phyloP scores from a whole-genome alignment of 2,888 invertebrate species.

The Hypena proboscidalis region DNA sequence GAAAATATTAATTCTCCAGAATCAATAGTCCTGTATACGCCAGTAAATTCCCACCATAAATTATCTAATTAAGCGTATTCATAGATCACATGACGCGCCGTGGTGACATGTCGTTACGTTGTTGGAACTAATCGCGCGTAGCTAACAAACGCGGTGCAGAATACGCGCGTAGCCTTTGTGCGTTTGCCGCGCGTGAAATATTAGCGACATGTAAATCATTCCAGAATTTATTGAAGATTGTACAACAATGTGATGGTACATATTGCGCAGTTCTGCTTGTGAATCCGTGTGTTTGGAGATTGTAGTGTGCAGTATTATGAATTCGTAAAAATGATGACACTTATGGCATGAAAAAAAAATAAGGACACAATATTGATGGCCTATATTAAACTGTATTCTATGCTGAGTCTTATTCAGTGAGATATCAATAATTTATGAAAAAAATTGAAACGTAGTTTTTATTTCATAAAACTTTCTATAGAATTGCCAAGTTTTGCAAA shows the following conservation, averaged over 20 bases:
- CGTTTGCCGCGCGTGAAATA: conserved; percentile 47
- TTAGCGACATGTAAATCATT: conserved; percentile 34
- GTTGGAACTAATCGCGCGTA: conserved; percentile 55
- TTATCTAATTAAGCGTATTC: conserved; percentile 36
- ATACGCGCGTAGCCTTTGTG: conserved; percentile 37
- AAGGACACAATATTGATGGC: too few species aligned
- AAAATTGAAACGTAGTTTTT: too few species aligned
- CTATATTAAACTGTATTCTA: too few species aligned
- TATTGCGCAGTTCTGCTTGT: not conserved
- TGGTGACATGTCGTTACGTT: conserved; percentile 40
- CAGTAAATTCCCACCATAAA: conserved; percentile 28
- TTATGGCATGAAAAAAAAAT: too few species aligned
- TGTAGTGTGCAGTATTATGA: not conserved
- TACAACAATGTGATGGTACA: not conserved
- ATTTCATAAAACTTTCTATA: too few species aligned
- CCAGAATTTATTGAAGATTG: conserved; percentile 29
- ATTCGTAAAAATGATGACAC: too few species aligned
- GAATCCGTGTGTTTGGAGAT: not conserved
- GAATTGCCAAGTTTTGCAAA: too few species aligned
- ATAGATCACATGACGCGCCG: conserved; percentile 34
- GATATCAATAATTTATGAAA: too few species aligned
- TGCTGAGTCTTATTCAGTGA: too few species aligned
- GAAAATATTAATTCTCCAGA: too few species aligned
- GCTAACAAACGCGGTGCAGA: conserved; percentile 52
- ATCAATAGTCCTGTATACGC: not conserved